phyloP scores from a whole-genome alignment of 2,797 vertebrate species.

The Lepidocolaptes lacrymiger region DNA sequence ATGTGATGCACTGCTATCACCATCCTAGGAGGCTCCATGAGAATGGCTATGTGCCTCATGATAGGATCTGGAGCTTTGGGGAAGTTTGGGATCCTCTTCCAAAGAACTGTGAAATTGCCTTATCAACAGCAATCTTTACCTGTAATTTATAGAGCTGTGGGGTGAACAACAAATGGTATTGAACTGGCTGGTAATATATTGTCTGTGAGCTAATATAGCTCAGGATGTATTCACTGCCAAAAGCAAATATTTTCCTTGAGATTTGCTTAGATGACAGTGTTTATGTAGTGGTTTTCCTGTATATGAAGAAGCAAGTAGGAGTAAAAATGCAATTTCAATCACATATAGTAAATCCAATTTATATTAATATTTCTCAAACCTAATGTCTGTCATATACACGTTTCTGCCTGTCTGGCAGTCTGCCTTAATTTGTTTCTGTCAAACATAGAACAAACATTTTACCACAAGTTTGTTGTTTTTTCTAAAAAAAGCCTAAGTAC shows the following conservation, averaged over 20 bases:
- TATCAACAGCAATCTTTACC: not conserved
- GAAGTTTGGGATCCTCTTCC: not conserved
- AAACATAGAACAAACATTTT: slow-evolving; percentile 18
- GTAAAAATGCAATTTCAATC: slow-evolving; percentile 25
- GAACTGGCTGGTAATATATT: not conserved
- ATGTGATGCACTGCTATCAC: not conserved
- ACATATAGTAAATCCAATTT: slow-evolving; percentile 1
- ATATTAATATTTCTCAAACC: slow-evolving; percentile 25
- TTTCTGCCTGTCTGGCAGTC: not conserved
- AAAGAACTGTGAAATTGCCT: not conserved
- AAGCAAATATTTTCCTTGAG: not conserved
- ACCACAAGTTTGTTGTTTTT: not conserved
- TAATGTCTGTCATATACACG: not conserved
- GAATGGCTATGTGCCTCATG: not conserved
- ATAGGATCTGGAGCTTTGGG: not conserved
- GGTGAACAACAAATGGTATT: not conserved
- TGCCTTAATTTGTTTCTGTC: slow-evolving; percentile 6
- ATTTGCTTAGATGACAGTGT: not conserved
- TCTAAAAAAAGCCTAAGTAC: not conserved
- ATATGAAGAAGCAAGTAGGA: not conserved
- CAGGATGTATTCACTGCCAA: not conserved
- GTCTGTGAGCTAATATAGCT: slow-evolving; percentile 21
- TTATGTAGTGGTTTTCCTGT: not conserved
- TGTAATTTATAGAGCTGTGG: not conserved
- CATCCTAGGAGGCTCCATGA: not conserved